Base-by-base conservation (phyloP, 2,797 vertebrate species). In the Semotilus atromaculatus region DNA sequence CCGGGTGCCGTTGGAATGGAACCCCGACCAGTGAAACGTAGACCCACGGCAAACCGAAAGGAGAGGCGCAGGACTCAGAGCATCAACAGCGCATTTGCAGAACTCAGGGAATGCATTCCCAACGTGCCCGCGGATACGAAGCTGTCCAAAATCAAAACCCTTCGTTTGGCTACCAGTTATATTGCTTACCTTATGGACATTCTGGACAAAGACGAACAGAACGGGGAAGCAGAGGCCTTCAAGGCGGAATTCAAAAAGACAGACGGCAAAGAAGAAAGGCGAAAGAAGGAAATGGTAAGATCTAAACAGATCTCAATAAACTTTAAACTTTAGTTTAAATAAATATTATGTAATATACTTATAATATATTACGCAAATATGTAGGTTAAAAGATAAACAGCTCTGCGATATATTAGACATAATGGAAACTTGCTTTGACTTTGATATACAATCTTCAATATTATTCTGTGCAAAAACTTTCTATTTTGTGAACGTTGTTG, bases 141-240 rank as follows among this genome's bases (percentile, higher is more conserved):
- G 73, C 95, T 99, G 88, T 99, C 98, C 92, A 99, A 99, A 91
- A 99, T 99, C 90, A 99, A 99, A 90, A 98, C 98, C 2, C 93
- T 99, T 70, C 95, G 98, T 82, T 91, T 99, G 93, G 98, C 98
- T 88, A 99, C 98, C 92, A 98, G 97, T 94, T 99, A 99, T 93
- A 99, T 99, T 94, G 97, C 98, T 92, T 99, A 99, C 95, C 97
- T 99, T 95, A 99, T 99, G 97, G 98, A 99, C 95, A 97, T 99
- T 92, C 95, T 99, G 94, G 98, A 97, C 93, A 98, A 98, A 92
- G 98, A 99, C 93, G 97, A 97, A 83, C 97, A 97, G 94, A 96
- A 97, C 86, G 98, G 97, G 23, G 98, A 99, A 91, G 96, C 97
- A 36, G 97, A 98, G 95, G 98, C 97, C 89, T 99, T 99, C 93